Evolutionary conservation across 2,888 invertebrate genomes (phyloP), one percentile per base, ranked within the genome.

Genomic region (Hecatera dysodea): DNA sequence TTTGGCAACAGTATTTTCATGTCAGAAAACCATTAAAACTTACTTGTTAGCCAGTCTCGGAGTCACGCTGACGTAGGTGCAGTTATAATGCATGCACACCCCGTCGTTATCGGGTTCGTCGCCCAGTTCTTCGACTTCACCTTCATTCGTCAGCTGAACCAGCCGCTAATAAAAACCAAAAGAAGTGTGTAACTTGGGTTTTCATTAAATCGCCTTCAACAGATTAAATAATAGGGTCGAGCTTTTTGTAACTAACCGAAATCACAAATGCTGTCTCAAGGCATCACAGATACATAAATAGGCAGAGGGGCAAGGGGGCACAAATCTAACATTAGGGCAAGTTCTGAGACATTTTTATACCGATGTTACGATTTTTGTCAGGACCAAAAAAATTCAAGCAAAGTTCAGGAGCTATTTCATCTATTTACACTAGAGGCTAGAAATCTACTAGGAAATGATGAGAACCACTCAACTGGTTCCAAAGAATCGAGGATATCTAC

Each of bases 41-140:
- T 71, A 96, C 96, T 91, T 81, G 76, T 95, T 95, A 6, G 93
- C 87, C 7, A 96, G 82, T 66, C 92, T 92, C 1, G 94, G 93
- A 1, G 95, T 95, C 33, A 96, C 94, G 83, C 95, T 94, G 72
- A 95, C 91, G 76, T 95, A 96, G 0, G 93, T 91, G 84, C 94
- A 94, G 86, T 93, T 95, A 85, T 95, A 95, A 75, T 95, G 95
- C 90, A 93, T 91, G 75, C 95, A 95, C 2, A 91, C 90, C 6
- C 92, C 87, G 48, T 94, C 93, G 0, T 85, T 67, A 19, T 91
- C 92, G 5, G 84, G 86, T 1, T 93, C 93, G 33, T 94, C 95
- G 1, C 90, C 91, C 11, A 93, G 67, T n/a, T 95, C 95, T 65
- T 94, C 94, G 0, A 89, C 89, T 19, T 95, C 95, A 2, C 91